Evolutionary conservation across 2,797 vertebrate genomes (phyloP), one percentile per base, ranked within the genome.

Genomic region (Macropodus opercularis): DNA sequence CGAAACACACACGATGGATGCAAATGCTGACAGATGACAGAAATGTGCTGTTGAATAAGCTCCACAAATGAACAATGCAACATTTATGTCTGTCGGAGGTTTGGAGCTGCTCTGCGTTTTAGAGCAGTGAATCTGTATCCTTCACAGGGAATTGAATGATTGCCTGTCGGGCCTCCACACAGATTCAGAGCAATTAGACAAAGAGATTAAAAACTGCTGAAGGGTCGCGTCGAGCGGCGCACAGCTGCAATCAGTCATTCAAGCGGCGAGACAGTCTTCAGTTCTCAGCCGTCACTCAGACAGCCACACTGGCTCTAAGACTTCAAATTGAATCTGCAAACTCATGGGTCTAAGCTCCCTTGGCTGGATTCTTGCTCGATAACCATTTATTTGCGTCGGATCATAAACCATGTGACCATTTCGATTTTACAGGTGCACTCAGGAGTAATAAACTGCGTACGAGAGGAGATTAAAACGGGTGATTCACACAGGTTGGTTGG

Each of bases 171-270:
- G 52, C 29, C 69, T 63, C 47, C 77, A 70, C 66, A 74, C 56
- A 72, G 59, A 85, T 73, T 84, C 69, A 71, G 63, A 74, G 69
- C 80, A 87, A 82, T 86, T 83, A 83, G 62, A 81, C 51, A 59
- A 52, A 81, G 66, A 79, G 73, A 85, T 87, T 79, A 83, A 87
- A 84, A 58, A 86, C 70, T 69, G 76, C 75, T 78, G 55, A 66
- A 56, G 77, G 80, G 70, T 80, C 77, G 67, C 65, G 49, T 52
- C 52, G 61, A 77, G 65, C 36, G 1, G 54, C 46, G 11, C 74
- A 56, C 51, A 75, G 72, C 60, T 62, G 47, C 77, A 75, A 52
- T 58, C 79, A 81, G 70, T 81, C 78, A 69, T 42, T 70, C 40
- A 58, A 47, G 38, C 66, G 21, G 65, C 18, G 42, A 80, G 69